Conservation (phyloP, 2,113 vertebrate genomes). For the Podiceps cristatus region DNA sequence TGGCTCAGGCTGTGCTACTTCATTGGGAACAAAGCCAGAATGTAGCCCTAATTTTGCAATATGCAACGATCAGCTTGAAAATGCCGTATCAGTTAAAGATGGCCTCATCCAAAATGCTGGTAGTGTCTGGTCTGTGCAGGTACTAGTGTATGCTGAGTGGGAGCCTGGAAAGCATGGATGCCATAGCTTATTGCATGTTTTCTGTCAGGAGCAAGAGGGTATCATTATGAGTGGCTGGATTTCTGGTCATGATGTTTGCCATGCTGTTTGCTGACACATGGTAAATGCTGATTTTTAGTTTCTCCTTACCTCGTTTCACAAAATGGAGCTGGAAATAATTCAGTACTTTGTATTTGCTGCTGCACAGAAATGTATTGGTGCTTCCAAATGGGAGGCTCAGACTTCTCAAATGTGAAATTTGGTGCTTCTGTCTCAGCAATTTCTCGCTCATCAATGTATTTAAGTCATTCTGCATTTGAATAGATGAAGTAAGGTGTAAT, state of each 20-base stretch:
- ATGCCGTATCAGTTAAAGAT: not conserved
- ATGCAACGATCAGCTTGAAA: not conserved
- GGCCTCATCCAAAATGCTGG: not conserved
- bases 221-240: not conserved
- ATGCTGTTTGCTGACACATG: not conserved
- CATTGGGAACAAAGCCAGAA: not conserved
- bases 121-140: not conserved
- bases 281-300: not conserved
- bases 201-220: not conserved
- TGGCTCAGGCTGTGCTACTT: not conserved
- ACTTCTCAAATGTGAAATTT: not conserved
- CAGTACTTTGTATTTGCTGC: not conserved
- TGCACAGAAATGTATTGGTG: not conserved
- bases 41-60: not conserved
- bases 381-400: constrained; percentile 5
- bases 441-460: not conserved
- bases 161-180: not conserved
- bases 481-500: constrained; percentile 14
- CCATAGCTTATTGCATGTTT: not conserved
- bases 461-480: constrained; percentile 11
- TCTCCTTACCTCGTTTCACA: not conserved
- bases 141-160: not conserved
- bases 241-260: not conserved
- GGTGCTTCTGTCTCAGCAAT: not conserved
- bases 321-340: constrained; percentile 27